Evolutionary conservation across 2,113 vertebrate genomes (phyloP), one percentile per base, ranked within the genome.

Genomic region (Desmodus rotundus): DNA sequence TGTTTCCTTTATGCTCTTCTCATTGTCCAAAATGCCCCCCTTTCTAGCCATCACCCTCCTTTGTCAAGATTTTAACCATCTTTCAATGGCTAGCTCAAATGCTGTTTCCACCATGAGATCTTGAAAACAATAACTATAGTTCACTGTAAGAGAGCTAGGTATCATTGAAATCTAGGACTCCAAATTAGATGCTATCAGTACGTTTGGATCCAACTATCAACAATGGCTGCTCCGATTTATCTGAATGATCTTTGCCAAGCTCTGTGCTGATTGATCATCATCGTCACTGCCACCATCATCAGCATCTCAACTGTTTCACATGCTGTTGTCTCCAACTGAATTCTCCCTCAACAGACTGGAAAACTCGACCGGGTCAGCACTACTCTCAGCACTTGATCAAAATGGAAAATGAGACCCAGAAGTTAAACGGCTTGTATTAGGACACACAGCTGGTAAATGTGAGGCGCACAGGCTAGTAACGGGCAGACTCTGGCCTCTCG

Each of bases 11-110:
- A 93, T 72, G 36, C 31, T 77, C 65, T 83, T 83, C 68, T 95
- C 33, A 45, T 22, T 22, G 24, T 92, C 54, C 87, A 41, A 56
- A 96, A 85, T 47, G 52, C 28, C 38, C 36, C 7, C 33, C 33
- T 93, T 96, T 84, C 73, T 73, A 95, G 45, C 52, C 26, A 65
- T 93, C 31, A 88, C 24, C 31, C 90, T 89, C 22, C 45, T n/a
- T 41, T 85, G 61, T 58, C 74, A 94, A 81, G 65, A 56, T 86
- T 91, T 80, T 91, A 86, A 95, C 33, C 31, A 88, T 80, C 54
- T 95, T 97, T 91, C 65, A 85, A 26, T 52, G 56, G 50, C 36
- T 91, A 77, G 20, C 19, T 88, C 65, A 91, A 92, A 76, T 82
- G 52, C 52, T 45, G 19, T 87, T 50, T 96, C 86, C 22, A 90